Percentiles rank a stretch among this genome's conserved stretches.
These are phyloP conservation scores for Artemia franciscana DNA, from an alignment of 1,140 invertebrate genomes.

Conservation along the genomic window DNA sequence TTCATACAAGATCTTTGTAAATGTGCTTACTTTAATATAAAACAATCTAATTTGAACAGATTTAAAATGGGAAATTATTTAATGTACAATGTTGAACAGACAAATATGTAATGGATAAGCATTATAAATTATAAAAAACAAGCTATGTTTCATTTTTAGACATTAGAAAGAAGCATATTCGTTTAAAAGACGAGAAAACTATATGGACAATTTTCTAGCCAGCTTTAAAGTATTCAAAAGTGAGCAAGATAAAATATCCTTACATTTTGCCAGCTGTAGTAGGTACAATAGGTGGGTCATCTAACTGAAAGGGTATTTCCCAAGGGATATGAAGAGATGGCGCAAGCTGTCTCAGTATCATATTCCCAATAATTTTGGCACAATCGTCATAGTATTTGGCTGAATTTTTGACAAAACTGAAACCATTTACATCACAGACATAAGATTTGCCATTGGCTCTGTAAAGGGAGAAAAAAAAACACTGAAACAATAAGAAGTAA, in stretches of 20 bases:
- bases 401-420: constrained; percentile 98
- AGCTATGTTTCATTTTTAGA: too few relatives aligned
- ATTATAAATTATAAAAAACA: not conserved
- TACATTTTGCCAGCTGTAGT: constrained; percentile 97
- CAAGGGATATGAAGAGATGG: constrained; percentile 88
- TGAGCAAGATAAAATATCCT: too few relatives aligned
- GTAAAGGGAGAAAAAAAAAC: constrained; percentile 16
- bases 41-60: too few relatives aligned
- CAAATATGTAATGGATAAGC: too few relatives aligned
- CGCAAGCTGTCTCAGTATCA: constrained; percentile 74
- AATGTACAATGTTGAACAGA: too few relatives aligned
- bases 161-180: not conserved
- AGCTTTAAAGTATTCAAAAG: not conserved
- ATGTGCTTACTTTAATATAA: too few relatives aligned
- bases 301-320: constrained; percentile 84
- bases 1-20: too few relatives aligned
- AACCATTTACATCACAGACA: constrained; percentile 99
- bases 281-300: constrained; percentile 95
- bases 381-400: constrained; percentile 99
- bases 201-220: not conserved
- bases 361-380: constrained; percentile 86
- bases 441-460: constrained; percentile 94
- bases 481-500: too few relatives aligned
- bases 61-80: too few relatives aligned
- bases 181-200: not conserved